Evolutionary conservation across 2,113 vertebrate species (phyloP).

Genomic region (Pluvianellus socialis): DNA sequence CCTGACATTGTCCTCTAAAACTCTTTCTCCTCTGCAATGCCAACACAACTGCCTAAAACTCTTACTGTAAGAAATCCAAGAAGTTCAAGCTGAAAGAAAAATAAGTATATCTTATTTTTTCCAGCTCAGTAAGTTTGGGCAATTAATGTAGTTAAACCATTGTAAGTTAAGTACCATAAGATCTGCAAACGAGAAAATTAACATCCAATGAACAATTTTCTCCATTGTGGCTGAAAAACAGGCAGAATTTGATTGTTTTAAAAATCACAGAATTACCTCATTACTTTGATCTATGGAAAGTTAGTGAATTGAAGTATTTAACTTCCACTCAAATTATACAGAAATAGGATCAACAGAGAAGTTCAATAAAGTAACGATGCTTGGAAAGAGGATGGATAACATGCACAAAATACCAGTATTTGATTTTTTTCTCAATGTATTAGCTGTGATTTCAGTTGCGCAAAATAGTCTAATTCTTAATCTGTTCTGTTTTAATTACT

Average conservation of each 20-base stretch:
- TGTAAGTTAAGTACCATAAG: background rate
- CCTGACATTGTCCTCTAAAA: constrained; percentile 67
- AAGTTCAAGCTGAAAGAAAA: constrained; percentile 1
- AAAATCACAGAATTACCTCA: background rate
- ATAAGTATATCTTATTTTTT: background rate
- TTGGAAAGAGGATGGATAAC: background rate
- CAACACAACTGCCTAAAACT: constrained; percentile 52
- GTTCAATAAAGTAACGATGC: background rate
- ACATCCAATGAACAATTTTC: background rate
- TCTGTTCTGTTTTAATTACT: background rate
- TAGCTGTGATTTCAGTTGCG: background rate
- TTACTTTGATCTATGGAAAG: background rate
- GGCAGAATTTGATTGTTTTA: background rate
- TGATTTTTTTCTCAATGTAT: background rate
- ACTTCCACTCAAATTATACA: background rate
- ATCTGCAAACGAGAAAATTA: background rate
- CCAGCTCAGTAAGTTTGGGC: background rate
- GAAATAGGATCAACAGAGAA: background rate
- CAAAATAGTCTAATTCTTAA: background rate
- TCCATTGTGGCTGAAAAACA: background rate
- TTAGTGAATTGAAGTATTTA: background rate
- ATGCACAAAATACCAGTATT: background rate
- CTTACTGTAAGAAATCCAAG: background rate
- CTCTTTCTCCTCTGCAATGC: constrained; percentile 23
- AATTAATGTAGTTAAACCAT: background rate